Base-by-base conservation (phyloP, 2,113 vertebrate genomes). In the Thomomys bottae region DNA sequence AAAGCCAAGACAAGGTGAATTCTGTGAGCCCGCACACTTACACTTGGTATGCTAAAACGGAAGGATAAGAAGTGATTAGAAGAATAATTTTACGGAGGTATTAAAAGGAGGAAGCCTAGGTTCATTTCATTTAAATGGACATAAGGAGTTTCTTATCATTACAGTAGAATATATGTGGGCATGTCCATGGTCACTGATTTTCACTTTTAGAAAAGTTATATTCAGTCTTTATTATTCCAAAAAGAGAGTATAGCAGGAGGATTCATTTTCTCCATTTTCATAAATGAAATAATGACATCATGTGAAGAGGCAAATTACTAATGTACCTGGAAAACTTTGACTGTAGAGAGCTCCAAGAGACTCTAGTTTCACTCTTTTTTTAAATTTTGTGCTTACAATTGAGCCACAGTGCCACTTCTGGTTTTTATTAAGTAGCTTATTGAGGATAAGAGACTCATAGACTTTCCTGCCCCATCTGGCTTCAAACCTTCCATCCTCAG, bases 151-250 rank as follows among this genome's bases (percentile, higher is more conserved):
- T 20, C 18, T 67, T 67, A 42, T 59, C 57, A 18, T 73, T 84
- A 26, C 8, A 57, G 1, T 15, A 68, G 24, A 70, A 3, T 66
- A 32, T 3, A 38, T 36, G 20, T 67, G n/a, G 80, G 17, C 11
- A 4, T 73, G 40, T 59, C 4, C 1, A 28, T 61, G 1, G 15
- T 6, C 72, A 66, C 28, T 88, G 79, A 79, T 30, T 72, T 92
- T 78, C 49, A 54, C 54, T 84, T 68, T 21, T 75, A 83, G 63
- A 94, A 7, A 79, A 45, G 76, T 93, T 89, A 93, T 49, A 7
- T 90, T 80, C 6, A 63, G 5, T 30, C n/a, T 83, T 54, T 67
- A 30, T 24, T 83, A 83, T 84, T 71, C 12, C 49, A 45, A 23
- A 66, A 84, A 9, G 9, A 76, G 11, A 23, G 68, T 2, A 34